These are phyloP conservation scores for Benthosema pterotum DNA, from an alignment of 2,797 vertebrate species.

Conservation along the genomic window DNA sequence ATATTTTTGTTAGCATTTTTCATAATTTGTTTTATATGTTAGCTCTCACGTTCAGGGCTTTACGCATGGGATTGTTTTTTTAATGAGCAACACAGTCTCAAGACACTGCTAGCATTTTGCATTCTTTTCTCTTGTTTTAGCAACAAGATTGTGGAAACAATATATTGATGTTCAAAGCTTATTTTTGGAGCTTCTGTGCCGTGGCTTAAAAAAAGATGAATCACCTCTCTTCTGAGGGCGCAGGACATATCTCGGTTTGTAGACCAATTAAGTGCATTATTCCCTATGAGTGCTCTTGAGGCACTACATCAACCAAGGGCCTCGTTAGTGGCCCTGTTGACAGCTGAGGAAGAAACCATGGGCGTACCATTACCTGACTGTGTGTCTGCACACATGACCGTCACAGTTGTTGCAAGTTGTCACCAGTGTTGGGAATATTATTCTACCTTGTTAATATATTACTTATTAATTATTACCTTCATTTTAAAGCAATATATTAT, in stretches of 20 bases:
- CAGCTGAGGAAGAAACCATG: conserved; percentile 16
- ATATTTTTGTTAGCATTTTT: too few species aligned
- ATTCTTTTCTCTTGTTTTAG: background rate
- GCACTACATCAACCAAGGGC: conserved; percentile 34
- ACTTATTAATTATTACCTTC: too few species aligned
- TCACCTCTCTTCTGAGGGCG: conserved; percentile 1
- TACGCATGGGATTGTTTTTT: too few species aligned
- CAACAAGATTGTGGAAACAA: background rate
- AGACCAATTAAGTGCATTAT: conserved; percentile 32
- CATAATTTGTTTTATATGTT: too few species aligned
- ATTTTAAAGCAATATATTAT: too few species aligned
- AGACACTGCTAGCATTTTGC: too few species aligned
- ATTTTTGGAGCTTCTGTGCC: conserved; percentile 4
- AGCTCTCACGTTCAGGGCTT: too few species aligned
- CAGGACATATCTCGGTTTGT: conserved; percentile 21
- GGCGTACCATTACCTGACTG: background rate
- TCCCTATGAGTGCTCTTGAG: conserved; percentile 9
- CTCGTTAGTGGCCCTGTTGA: conserved; percentile 8
- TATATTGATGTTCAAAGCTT: background rate
- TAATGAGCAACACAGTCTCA: too few species aligned
- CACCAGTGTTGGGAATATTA: too few species aligned
- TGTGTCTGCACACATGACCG: too few species aligned
- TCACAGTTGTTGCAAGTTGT: too few species aligned
- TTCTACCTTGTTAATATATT: too few species aligned
- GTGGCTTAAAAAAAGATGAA: conserved; percentile 27